A percentile compares a stretch with the other conserved stretches of the same genome.
These are phyloP conservation scores for Gymnopithys bicolor DNA, from an alignment of 2,797 vertebrate genomes.

Conservation along the genomic window DNA sequence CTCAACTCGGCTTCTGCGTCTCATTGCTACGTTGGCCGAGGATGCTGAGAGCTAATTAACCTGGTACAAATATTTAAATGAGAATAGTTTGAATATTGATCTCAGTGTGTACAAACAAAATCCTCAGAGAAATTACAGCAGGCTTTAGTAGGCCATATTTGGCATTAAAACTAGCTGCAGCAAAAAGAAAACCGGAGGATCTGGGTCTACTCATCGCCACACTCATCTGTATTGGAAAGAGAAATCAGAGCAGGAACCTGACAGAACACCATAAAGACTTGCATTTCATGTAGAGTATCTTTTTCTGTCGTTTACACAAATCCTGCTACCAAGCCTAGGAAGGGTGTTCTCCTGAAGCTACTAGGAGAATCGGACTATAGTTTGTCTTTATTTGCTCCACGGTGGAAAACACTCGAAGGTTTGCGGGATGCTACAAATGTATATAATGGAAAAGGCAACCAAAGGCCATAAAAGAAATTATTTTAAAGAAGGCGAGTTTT, in stretches of 20 bases:
- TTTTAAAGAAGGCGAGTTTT: background rate
- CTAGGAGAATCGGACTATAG: accelerated
- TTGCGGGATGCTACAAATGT: background rate
- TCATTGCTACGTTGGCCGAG: background rate
- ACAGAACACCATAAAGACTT: background rate
- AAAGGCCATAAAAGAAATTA: background rate
- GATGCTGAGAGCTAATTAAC: background rate
- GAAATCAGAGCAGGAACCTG: background rate
- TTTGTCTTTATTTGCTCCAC: background rate
- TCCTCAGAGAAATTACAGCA: background rate
- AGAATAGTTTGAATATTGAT: background rate
- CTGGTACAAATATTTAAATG: constrained; percentile 27
- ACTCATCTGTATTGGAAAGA: background rate
- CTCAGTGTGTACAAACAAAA: background rate
- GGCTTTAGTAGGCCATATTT: background rate
- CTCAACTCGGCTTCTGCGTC: background rate
- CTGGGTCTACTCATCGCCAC: background rate
- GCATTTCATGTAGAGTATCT: background rate
- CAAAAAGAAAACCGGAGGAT: background rate
- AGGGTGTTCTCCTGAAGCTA: background rate
- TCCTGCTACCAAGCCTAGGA: background rate
- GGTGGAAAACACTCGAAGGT: accelerated
- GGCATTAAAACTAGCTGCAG: background rate
- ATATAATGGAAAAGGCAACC: background rate
- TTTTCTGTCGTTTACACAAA: background rate